Percentiles rank a stretch among this genome's conserved stretches.
Conservation (phyloP, 2,113 vertebrate species). For the Ailuropoda melanoleuca region DNA sequence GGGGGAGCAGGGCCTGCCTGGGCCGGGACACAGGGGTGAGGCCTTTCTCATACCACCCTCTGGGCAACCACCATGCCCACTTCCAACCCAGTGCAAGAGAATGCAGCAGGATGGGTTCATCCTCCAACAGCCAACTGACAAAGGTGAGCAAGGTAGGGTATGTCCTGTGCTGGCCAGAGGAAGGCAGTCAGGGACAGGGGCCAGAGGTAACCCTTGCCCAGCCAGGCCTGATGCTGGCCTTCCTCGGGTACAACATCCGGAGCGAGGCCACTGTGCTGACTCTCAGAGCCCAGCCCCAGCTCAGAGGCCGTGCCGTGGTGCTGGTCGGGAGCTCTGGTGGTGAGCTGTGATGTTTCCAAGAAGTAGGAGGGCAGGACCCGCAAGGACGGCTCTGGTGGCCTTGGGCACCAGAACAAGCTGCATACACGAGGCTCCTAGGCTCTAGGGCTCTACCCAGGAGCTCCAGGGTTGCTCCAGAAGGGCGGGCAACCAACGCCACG, state of each 20-base stretch:
- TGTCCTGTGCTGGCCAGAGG: background rate
- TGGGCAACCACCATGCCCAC: accelerated
- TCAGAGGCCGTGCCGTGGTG: background rate
- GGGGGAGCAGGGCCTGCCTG: background rate
- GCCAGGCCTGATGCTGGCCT: background rate
- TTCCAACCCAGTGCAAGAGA: background rate
- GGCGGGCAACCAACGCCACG: no score
- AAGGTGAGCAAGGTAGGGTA: background rate
- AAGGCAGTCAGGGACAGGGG: background rate
- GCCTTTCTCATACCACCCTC: background rate
- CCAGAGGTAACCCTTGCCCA: background rate
- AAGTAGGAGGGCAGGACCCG: background rate
- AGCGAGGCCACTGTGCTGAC: background rate
- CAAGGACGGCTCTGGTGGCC: background rate
- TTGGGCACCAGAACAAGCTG: background rate
- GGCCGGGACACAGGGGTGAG: background rate
- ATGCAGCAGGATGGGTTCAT: background rate
- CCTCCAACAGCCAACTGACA: no score
- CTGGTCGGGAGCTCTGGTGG: background rate
- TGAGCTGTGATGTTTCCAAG: background rate
- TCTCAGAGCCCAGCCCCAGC: background rate
- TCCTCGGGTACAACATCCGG: background rate
- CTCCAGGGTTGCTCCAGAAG: background rate
- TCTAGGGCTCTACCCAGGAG: background rate
- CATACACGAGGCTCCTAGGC: background rate